These are phyloP conservation scores for Drosophila hamatofila DNA, from an alignment of 2,888 invertebrate species.

Conservation along the genomic window DNA sequence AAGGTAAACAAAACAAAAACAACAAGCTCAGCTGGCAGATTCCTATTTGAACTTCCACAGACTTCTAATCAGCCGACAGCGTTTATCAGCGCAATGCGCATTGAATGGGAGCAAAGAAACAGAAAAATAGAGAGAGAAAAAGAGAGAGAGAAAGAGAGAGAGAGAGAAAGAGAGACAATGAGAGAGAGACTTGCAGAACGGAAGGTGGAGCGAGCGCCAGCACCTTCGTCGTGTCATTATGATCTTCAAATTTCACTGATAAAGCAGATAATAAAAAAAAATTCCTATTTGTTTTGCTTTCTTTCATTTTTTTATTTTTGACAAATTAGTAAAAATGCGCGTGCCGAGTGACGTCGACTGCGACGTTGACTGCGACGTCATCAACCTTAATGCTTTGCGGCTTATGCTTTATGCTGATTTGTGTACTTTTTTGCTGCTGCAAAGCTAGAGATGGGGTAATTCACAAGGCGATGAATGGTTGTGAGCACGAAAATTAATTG, in stretches of 20 bases:
- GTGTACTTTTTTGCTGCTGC: constrained; percentile 5
- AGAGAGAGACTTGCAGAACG: not conserved
- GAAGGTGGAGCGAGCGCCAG: constrained; percentile 20
- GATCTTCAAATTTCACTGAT: constrained; percentile 35
- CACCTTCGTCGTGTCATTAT: constrained; percentile 24
- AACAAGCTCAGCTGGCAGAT: constrained; percentile 25
- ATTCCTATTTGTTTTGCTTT: constrained; percentile 5
- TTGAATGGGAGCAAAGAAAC: not conserved
- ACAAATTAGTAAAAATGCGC: constrained; percentile 42
- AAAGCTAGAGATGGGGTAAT: not conserved
- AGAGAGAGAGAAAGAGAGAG: not conserved
- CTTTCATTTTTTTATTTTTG: not conserved
- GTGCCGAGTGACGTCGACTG: constrained; percentile 50
- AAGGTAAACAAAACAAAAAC: constrained; percentile 62
- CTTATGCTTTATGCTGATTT: constrained; percentile 37
- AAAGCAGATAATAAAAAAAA: constrained; percentile 23
- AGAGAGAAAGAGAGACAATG: not conserved
- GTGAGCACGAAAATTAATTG: not conserved
- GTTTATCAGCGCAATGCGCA: constrained; percentile 28
- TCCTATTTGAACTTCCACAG: constrained; percentile 30
- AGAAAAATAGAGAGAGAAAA: not conserved
- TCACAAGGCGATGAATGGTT: not conserved
- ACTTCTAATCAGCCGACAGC: constrained; percentile 46
- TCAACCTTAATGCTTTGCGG: constrained; percentile 4
- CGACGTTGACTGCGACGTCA: constrained; percentile 60